These are phyloP conservation scores for Amphiprion percula DNA, from an alignment of 2,113 vertebrate species.

Conservation along the genomic window DNA sequence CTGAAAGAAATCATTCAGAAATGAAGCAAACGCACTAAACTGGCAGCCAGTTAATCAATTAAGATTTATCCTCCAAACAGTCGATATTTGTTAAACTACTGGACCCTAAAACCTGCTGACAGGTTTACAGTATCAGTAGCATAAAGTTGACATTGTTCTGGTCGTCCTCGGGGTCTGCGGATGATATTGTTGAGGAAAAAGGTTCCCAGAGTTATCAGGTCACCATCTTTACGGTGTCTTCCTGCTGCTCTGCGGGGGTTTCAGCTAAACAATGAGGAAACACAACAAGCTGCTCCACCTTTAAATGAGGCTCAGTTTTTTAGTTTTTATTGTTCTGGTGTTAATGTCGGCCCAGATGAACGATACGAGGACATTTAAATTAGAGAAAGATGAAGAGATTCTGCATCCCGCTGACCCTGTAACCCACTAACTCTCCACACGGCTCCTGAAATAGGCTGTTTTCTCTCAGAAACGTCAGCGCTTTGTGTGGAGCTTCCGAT, in stretches of 20 bases:
- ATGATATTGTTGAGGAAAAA: conserved; percentile 12
- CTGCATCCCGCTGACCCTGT: conserved; percentile 10
- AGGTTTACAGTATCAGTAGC: too few relatives aligned
- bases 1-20: too few relatives aligned
- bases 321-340: not conserved
- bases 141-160: too few relatives aligned
- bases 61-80: too few relatives aligned
- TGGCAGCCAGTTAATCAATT: too few relatives aligned
- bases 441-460: conserved; percentile 40
- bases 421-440: conserved; percentile 18
- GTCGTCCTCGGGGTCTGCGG: not conserved
- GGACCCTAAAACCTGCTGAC: too few relatives aligned
- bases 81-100: too few relatives aligned
- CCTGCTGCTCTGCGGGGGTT: conserved; percentile 38
- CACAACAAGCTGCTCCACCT: conserved; percentile 16
- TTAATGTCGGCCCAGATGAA: not conserved
- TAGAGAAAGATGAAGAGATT: not conserved
- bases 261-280: conserved; percentile 52
- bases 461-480: conserved; percentile 22
- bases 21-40: too few relatives aligned
- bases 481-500: conserved; percentile 53
- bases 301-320: too few relatives aligned
- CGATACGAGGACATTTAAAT: too few relatives aligned
- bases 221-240: conserved; percentile 53
- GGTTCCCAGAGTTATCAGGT: conserved; percentile 55